Evolutionary conservation across 2,113 vertebrate species (phyloP), one percentile per base, ranked within the genome.

Genomic region (Atrichornis clamosus): DNA sequence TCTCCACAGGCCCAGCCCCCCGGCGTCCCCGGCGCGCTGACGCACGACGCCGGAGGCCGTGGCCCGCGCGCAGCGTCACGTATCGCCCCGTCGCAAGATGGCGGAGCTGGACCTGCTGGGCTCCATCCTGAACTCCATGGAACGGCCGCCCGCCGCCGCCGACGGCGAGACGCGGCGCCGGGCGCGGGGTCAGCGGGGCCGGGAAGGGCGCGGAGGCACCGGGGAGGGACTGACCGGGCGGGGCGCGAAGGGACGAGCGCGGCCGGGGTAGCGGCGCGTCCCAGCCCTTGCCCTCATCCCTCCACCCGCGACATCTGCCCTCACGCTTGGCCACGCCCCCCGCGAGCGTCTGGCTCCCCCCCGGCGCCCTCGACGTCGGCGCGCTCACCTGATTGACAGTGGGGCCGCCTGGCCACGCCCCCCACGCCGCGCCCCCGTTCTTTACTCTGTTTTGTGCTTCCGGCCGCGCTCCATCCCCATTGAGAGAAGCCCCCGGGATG

Each of bases 391-490:
- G 42, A 85, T 30, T 56, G 59, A n/a, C 82, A 13, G 12, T 10
- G 28, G 17, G 9, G 22, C 5, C 1, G 9, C 1, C 19, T 50
- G 63, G 21, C 41, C 50, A 26, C 28, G 35, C 44, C 65, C 39
- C 2, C 18, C 23, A 2, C 17, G 22, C 16, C 46, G 13, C 58
- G 35, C 44, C 44, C 26, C 6, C 2, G 21, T 17, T 3, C 7
- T 28, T 18, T 12, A 4, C 8, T 17, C 23, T 2, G 8, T 1
- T 11, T 10, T 7, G 11, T 8, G 9, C 15, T 5, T 8, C 11
- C 10, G 46, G 55, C 19, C 20, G 2, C 33, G 17, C 16, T 27
- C 37, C 16, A 3, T 7, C 16, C 13, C 33, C 8, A 1, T 17
- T 44, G 21, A 14, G 39, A 2, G 33, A 24, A 18, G 19, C 7